Base-by-base conservation (phyloP, 2,797 vertebrate genomes). In the Myiotriccus ornatus region DNA sequence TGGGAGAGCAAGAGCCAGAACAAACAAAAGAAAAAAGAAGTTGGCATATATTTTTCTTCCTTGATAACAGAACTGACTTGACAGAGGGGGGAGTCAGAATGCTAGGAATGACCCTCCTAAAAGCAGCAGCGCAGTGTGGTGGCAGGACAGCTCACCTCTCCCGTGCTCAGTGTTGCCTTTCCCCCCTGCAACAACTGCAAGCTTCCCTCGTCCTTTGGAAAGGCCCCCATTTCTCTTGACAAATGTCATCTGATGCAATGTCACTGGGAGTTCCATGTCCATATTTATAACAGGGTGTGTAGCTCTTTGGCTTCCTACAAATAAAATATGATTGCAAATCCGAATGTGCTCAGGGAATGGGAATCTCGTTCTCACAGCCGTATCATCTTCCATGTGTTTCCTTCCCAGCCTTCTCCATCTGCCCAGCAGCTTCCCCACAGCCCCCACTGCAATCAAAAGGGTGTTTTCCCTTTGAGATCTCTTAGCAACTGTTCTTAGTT, bases 301-400 rank as follows among this genome's bases (percentile, higher is more conserved):
- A 84, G 82, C 37, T 46, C 39, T 50, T 37, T 8, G 52, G 74
- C 69, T 97, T 95, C 92, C 94, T 86, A 65, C 39, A 43, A 43
- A 59, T 10, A 14, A 9, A 46, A 94, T 69, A 76, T n/a, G 89
- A 95, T 56, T 91, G 89, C 76, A 59, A 91, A 87, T 55, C 62
- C 1, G 0, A 83, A 25, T 23, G 76, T 55, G 71, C 75, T 46
- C 17, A 70, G 55, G 69, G 60, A 63, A 41, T 10, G 8, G 78
- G 78, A 93, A 34, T 50, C 14, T 85, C 77, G 62, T 53, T 65
- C 75, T 52, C 65, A 15, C 16, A 49, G 47, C 39, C 53, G 1
- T 87, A 71, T 83, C 60, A 53, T n/a, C 65, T 46, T 89, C 89
- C 13, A 20, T 41, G 64, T 80, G 86, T 83, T 93, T 94, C 89